phyloP scores from a whole-genome alignment of 2,888 invertebrate genomes.

The Philhelius pedissequus region DNA sequence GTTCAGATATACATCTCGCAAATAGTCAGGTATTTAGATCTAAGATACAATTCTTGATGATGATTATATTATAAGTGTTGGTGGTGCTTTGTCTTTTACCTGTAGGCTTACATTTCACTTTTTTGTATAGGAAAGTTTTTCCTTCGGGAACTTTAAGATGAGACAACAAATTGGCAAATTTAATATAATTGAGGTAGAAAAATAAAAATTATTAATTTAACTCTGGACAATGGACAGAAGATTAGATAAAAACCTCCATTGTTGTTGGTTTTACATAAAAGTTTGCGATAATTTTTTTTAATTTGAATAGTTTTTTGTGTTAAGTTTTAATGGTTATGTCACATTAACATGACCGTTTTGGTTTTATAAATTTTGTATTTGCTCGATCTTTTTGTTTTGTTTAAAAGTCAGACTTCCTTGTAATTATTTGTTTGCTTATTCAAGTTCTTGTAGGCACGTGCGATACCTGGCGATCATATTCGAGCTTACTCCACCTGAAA shows the following conservation, averaged over 20 bases:
- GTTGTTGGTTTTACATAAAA: background rate
- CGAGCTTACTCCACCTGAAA: too few relatives aligned
- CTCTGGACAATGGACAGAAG: background rate
- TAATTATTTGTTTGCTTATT: too few relatives aligned
- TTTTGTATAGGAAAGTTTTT: background rate
- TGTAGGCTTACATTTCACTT: background rate
- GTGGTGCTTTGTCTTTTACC: background rate
- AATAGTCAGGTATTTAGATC: background rate
- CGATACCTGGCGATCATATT: too few relatives aligned
- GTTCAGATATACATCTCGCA: slow-evolving; percentile 5
- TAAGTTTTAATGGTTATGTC: background rate
- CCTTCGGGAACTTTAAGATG: background rate
- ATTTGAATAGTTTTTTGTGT: background rate
- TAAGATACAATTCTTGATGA: background rate
- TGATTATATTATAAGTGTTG: background rate
- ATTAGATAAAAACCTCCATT: background rate
- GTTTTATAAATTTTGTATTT: background rate
- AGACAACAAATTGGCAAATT: background rate
- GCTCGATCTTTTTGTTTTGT: too few relatives aligned
- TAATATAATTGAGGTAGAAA: background rate
- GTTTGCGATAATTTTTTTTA: background rate
- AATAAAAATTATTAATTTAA: background rate
- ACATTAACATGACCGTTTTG: background rate
- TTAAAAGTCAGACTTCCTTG: too few relatives aligned
- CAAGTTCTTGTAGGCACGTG: too few relatives aligned